Evolutionary conservation across 2,888 invertebrate genomes (phyloP).

Genomic region (Drosophila tripunctata): DNA sequence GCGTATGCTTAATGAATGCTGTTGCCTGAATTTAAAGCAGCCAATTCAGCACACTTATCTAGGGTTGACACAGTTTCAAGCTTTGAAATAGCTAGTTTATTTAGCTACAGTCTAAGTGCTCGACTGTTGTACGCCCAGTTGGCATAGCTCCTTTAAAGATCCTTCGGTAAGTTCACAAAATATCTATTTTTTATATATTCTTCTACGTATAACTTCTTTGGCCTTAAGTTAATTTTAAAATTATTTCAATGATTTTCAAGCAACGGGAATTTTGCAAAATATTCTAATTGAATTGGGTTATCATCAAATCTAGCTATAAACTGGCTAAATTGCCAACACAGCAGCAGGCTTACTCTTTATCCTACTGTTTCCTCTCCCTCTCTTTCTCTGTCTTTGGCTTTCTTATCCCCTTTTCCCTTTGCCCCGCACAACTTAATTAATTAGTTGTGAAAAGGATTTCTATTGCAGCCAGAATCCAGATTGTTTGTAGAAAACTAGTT

Average conservation of each 20-base stretch:
- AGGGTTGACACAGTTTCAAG: background rate
- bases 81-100: background rate
- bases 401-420: background rate
- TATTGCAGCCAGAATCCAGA: slow-evolving; percentile 25
- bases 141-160: too few relatives aligned
- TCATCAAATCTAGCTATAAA: too few relatives aligned
- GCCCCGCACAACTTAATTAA: slow-evolving; percentile 59
- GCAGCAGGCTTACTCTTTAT: background rate
- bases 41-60: background rate
- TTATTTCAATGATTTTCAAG: too few relatives aligned
- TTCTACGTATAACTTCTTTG: too few relatives aligned
- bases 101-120: too few relatives aligned
- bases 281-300: too few relatives aligned
- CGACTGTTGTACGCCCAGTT: too few relatives aligned
- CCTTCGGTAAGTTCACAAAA: too few relatives aligned
- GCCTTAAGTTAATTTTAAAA: too few relatives aligned
- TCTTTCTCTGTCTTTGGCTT: background rate
- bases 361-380: background rate
- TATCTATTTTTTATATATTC: too few relatives aligned
- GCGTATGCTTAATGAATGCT: slow-evolving; percentile 59
- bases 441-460: slow-evolving; percentile 59
- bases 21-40: slow-evolving; percentile 45
- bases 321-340: background rate
- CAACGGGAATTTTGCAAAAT: too few relatives aligned
- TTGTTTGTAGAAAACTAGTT: slow-evolving; percentile 9